Conservation (phyloP, 2,797 vertebrate genomes). For the Garrulus glandarius region DNA sequence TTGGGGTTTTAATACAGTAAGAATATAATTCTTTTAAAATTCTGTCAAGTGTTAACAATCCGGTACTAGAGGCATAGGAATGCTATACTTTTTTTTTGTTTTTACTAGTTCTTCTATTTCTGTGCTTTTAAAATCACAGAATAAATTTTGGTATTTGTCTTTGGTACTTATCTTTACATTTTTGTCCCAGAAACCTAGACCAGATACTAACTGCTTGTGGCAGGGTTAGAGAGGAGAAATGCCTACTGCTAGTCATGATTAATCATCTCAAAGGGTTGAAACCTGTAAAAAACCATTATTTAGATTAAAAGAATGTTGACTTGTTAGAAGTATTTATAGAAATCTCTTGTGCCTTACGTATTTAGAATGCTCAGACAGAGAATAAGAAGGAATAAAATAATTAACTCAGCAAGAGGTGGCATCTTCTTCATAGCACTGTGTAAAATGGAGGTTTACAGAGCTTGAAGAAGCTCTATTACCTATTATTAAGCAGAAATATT, state of each 20-base stretch:
- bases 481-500: background rate
- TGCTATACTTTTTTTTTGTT: background rate
- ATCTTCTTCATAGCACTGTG: background rate
- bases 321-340: background rate
- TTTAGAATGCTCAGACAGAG: background rate
- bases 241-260: background rate
- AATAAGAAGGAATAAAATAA: background rate
- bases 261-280: background rate
- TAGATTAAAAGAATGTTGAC: background rate
- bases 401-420: background rate
- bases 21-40: background rate
- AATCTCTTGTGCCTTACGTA: background rate
- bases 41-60: background rate
- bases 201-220: background rate
- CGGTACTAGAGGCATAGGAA: background rate
- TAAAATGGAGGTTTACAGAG: background rate
- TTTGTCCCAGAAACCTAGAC: background rate
- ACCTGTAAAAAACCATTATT: background rate
- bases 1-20: background rate
- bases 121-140: background rate
- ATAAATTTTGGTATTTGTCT: background rate
- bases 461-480: background rate
- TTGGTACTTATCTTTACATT: background rate
- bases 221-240: background rate
- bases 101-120: background rate